Conservation (phyloP, 2,113 vertebrate species). For the Lampris megalopsis region DNA sequence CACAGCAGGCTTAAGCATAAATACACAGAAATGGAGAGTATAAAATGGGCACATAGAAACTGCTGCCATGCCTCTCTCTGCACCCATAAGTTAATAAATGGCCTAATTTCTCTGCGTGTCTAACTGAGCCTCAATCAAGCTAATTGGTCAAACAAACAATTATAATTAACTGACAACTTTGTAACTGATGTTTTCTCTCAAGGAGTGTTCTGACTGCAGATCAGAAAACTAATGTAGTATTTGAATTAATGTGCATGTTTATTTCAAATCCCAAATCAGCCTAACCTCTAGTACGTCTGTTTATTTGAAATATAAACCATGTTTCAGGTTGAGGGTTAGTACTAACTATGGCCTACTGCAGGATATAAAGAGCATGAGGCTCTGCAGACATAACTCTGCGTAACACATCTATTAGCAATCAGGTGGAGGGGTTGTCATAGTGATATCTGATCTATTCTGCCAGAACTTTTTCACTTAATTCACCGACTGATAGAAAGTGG, state of each 20-base stretch:
- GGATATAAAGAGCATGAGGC: conserved; percentile 34
- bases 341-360: conserved; percentile 12
- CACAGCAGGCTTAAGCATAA: too few species aligned
- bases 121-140: background rate
- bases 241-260: too few species aligned
- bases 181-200: too few species aligned
- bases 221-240: too few species aligned
- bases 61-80: too few species aligned
- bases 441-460: conserved; percentile 69
- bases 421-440: conserved; percentile 79
- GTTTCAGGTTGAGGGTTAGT: background rate
- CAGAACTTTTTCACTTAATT: conserved; percentile 73
- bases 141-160: background rate
- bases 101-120: background rate
- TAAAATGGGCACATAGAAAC: too few species aligned
- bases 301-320: too few species aligned
- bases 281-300: too few species aligned
- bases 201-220: too few species aligned
- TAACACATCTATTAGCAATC: conserved; percentile 61
- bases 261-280: too few species aligned
- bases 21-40: too few species aligned
- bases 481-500: conserved; percentile 46
- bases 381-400: conserved; percentile 43
- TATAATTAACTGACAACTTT: background rate
- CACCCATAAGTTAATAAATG: background rate